These are phyloP conservation scores for Amblyornis subalaris DNA, from an alignment of 2,113 vertebrate species.

Conservation along the genomic window DNA sequence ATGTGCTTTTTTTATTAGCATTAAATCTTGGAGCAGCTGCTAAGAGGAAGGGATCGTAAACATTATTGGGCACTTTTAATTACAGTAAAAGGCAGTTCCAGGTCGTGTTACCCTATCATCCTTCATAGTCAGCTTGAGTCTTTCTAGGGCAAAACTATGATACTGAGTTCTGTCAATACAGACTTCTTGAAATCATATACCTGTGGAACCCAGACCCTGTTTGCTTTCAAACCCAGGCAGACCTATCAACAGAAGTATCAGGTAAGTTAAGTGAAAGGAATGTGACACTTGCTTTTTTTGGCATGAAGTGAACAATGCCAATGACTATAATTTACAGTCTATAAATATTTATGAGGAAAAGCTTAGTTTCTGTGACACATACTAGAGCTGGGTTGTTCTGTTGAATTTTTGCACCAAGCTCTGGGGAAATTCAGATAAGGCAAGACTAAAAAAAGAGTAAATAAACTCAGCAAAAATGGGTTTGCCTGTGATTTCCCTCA, in stretches of 20 bases:
- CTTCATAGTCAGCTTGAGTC: neutral
- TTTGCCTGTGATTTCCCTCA: neutral
- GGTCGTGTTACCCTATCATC: neutral
- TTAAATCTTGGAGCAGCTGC: conserved; percentile 61
- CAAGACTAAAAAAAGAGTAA: neutral
- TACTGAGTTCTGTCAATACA: neutral
- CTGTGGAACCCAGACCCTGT: neutral
- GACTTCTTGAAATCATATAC: neutral
- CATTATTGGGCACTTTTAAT: conserved; percentile 64
- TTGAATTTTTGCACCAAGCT: neutral
- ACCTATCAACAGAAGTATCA: neutral
- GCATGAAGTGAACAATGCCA: conserved; percentile 2
- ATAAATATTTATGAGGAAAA: conserved; percentile 8
- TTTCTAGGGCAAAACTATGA: neutral
- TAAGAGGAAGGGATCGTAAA: conserved; percentile 55
- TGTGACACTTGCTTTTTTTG: conserved; percentile 1
- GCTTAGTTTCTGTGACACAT: neutral
- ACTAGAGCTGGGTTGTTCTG: neutral
- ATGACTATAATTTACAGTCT: neutral
- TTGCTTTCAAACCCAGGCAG: neutral
- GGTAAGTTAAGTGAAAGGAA: neutral
- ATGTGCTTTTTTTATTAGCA: conserved; percentile 47
- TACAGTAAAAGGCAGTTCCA: conserved; percentile 50
- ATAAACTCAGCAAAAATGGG: neutral
- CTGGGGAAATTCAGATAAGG: neutral